A percentile compares a stretch with the other conserved stretches of the same genome.
phyloP scores from a whole-genome alignment of 2,113 vertebrate species.

The Corydoras sp. region DNA sequence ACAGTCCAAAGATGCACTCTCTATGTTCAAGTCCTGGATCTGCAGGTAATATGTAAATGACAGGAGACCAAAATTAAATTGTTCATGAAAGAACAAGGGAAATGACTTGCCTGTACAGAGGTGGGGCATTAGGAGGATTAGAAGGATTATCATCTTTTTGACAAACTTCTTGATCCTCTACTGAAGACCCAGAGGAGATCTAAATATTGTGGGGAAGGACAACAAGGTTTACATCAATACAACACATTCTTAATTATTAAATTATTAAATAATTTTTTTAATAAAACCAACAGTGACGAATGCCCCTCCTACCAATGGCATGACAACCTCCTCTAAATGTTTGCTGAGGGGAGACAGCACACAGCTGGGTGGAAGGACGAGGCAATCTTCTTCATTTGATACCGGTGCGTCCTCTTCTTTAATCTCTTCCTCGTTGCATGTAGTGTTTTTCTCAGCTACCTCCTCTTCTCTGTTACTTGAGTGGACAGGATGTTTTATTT shows the following conservation, averaged over 20 bases:
- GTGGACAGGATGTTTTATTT: background rate
- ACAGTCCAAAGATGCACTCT: too few species aligned
- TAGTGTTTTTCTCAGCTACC: background rate
- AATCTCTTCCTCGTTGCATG: constrained; percentile 6
- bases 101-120: background rate
- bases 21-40: too few species aligned
- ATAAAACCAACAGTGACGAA: background rate
- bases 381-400: constrained; percentile 52
- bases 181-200: background rate
- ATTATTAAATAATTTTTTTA: too few species aligned
- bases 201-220: background rate
- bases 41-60: too few species aligned
- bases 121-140: background rate
- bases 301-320: constrained; percentile 58
- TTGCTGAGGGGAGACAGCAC: constrained; percentile 72
- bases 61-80: background rate
- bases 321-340: constrained; percentile 65
- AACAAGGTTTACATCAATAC: background rate
- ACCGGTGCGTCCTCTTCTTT: background rate
- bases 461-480: background rate
- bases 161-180: background rate
- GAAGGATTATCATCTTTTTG: constrained; percentile 28
- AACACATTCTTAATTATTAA: too few species aligned
- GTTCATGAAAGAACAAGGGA: background rate
- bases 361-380: constrained; percentile 56